phyloP scores from a whole-genome alignment of 30 jellyfish, hydroid and myxozoan genomes.

The Cassiopea xamachana region DNA sequence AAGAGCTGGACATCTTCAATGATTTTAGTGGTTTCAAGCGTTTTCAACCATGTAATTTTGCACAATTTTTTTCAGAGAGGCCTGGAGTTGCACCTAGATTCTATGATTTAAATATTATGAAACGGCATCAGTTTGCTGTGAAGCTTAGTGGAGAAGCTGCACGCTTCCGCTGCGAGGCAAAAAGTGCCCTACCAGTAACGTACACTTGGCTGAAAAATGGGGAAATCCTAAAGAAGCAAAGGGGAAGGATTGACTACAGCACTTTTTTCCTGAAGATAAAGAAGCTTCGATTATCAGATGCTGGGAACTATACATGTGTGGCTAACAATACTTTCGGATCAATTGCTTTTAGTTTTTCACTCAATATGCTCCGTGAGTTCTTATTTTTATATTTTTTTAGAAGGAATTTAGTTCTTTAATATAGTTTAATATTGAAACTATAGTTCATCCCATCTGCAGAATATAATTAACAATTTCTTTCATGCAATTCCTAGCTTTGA shows the following conservation, averaged over 20 bases:
- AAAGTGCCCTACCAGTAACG: conserved; percentile 61
- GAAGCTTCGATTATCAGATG: conserved; percentile 56
- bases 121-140: conserved; percentile 63
- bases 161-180: conserved; percentile 80
- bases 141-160: conserved; percentile 66
- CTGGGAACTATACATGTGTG: conserved; percentile 85
- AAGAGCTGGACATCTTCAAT: neutral
- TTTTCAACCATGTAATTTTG: too few species aligned
- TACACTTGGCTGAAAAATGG: conserved; percentile 90
- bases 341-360: conserved; percentile 78
- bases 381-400: too few species aligned
- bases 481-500: too few species aligned
- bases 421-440: too few species aligned
- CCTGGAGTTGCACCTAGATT: conserved; percentile 73
- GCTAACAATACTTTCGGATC: conserved; percentile 80
- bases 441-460: too few species aligned
- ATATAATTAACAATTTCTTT: too few species aligned
- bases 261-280: conserved; percentile 16
- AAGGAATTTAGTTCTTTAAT: neutral
- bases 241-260: conserved; percentile 32
- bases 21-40: neutral
- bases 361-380: conserved; percentile 66
- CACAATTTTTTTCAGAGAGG: neutral
- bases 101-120: conserved; percentile 76
- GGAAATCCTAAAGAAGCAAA: conserved; percentile 38